These are phyloP conservation scores for Macroglossus sobrinus DNA, from an alignment of 2,113 vertebrate genomes.

Conservation along the genomic window DNA sequence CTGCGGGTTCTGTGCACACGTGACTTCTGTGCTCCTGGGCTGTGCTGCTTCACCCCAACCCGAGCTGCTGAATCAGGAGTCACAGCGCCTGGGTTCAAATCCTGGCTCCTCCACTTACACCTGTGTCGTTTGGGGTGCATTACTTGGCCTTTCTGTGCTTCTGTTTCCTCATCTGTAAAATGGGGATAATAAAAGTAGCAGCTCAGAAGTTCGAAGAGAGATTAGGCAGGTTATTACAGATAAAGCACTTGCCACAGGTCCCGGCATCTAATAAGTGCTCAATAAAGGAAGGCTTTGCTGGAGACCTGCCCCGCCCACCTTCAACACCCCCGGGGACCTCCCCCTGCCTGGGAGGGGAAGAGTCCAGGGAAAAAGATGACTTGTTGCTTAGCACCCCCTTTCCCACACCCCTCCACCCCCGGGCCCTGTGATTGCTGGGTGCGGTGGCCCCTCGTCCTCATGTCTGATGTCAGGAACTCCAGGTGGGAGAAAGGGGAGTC, in stretches of 20 bases:
- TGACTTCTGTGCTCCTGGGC: background rate
- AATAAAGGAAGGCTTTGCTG: accelerated
- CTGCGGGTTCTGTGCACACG: background rate
- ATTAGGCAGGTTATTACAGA: accelerated
- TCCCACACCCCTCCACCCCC: no score
- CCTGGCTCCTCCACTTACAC: background rate
- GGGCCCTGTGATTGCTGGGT: background rate
- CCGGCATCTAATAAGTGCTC: background rate
- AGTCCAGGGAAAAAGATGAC: background rate
- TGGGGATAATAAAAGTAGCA: background rate
- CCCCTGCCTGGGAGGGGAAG: background rate
- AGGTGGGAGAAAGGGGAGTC: background rate
- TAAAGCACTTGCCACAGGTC: background rate
- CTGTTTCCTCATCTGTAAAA: background rate
- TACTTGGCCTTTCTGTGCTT: background rate
- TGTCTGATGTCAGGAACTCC: accelerated
- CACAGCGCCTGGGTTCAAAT: background rate
- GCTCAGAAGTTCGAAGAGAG: background rate
- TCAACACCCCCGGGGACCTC: background rate
- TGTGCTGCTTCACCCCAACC: background rate
- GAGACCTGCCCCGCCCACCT: background rate
- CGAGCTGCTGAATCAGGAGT: background rate
- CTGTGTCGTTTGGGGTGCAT: background rate
- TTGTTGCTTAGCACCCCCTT: no score
- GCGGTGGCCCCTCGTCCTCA: background rate